Percentiles rank a stretch among this genome's conserved stretches.
These are phyloP conservation scores for Trachymyrmex cornetzi DNA, from an alignment of 1,140 invertebrate species.

Conservation along the genomic window DNA sequence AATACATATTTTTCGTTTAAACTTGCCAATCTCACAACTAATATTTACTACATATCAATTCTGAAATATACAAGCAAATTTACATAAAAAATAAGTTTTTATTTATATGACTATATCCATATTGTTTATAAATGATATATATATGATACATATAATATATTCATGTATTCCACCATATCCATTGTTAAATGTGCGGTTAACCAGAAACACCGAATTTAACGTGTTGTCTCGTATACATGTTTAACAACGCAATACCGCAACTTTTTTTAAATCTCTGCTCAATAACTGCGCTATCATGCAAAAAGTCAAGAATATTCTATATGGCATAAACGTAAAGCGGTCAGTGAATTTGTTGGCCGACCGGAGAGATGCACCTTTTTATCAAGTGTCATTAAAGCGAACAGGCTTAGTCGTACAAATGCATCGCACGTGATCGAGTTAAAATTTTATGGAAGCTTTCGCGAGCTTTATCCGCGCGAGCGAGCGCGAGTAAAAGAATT, in stretches of 20 bases:
- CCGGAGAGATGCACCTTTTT: constrained; percentile 25
- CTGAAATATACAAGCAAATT: background rate
- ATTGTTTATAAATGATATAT: constrained; percentile 1
- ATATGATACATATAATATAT: background rate
- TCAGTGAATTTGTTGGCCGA: constrained; percentile 27
- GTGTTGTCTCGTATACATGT: background rate
- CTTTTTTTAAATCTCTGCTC: background rate
- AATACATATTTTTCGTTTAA: constrained; percentile 1
- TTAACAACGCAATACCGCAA: background rate
- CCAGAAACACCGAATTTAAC: background rate
- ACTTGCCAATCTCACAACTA: background rate
- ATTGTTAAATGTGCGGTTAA: constrained; percentile 23
- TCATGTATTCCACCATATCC: constrained; percentile 8
- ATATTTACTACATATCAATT: background rate
- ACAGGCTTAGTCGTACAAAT: constrained; percentile 45
- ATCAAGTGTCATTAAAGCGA: constrained; percentile 56
- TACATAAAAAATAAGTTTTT: background rate
- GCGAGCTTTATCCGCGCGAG: constrained; percentile 39
- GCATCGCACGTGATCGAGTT: constrained; percentile 45
- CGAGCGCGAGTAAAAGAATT: constrained; percentile 54
- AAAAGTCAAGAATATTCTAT: background rate
- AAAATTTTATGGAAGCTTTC: constrained; percentile 49
- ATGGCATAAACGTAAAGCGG: background rate
- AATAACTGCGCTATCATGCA: background rate
- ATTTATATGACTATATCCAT: background rate